Evolutionary conservation across 2,113 vertebrate species (phyloP).

Genomic region (Canis aureus): DNA sequence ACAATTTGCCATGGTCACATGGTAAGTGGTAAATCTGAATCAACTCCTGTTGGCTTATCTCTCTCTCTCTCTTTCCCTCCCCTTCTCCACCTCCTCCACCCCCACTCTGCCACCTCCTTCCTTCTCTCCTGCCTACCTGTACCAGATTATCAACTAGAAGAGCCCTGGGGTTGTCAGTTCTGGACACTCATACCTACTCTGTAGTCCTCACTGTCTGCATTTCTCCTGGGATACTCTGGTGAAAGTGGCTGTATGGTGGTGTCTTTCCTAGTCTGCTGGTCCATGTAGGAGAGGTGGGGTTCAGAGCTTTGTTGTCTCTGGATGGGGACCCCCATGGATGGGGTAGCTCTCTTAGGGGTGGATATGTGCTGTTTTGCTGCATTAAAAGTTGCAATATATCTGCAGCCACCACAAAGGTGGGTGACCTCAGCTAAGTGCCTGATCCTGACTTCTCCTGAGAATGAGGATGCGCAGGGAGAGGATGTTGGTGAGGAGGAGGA

Average conservation of each 20-base stretch:
- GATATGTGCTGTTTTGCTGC: neutral
- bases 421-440: neutral
- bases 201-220: neutral
- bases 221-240: neutral
- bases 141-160: neutral
- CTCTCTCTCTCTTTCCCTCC: neutral
- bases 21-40: neutral
- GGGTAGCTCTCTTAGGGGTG: neutral
- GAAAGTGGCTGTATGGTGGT: neutral
- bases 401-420: neutral
- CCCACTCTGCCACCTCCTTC: no score
- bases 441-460: neutral
- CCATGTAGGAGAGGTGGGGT: fast-evolving
- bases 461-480: neutral
- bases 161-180: neutral
- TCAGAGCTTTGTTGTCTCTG: neutral
- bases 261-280: neutral
- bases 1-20: neutral
- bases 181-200: neutral
- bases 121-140: neutral
- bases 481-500: neutral
- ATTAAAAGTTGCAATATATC: neutral
- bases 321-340: neutral
- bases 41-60: neutral
- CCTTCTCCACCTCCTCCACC: neutral